A percentile compares a stretch with the other conserved stretches of the same genome.
Evolutionary conservation across 2,113 vertebrate species (phyloP).

Genomic region (Chaenocephalus aceratus): DNA sequence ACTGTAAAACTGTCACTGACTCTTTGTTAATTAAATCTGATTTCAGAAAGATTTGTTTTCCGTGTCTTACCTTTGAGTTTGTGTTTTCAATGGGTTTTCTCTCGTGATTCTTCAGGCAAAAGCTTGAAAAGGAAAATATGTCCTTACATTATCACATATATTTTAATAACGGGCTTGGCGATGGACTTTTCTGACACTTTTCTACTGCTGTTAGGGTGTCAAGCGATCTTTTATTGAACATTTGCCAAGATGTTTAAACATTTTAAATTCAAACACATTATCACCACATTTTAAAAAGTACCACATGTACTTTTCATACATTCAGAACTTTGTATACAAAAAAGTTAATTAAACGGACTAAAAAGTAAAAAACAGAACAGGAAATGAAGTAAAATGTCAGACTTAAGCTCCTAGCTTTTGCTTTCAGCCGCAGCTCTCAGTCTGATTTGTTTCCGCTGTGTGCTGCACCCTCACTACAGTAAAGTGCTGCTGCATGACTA

Average conservation of each 20-base stretch:
- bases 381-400: background rate
- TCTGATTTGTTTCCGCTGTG: conserved; percentile 29
- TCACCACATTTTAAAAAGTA: background rate
- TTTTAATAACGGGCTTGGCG: background rate
- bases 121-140: background rate
- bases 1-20: conserved; percentile 73
- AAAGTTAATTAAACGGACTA: background rate
- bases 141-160: background rate
- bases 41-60: conserved; percentile 56
- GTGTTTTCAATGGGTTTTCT: background rate
- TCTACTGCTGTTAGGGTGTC: background rate
- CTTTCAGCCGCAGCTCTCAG: conserved; percentile 41
- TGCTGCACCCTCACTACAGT: conserved; percentile 29
- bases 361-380: background rate
- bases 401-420: background rate
- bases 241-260: background rate
- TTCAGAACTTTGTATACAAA: background rate
- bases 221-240: background rate
- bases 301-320: background rate
- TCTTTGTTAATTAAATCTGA: conserved; percentile 81
- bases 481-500: conserved; percentile 64
- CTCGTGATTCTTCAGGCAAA: background rate
- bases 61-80: conserved; percentile 28
- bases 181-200: background rate
- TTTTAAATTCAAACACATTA: background rate